Percentiles rank a stretch among this genome's conserved stretches.
Conservation (phyloP, 2,888 invertebrate species). For the Sphinx pinastri region DNA sequence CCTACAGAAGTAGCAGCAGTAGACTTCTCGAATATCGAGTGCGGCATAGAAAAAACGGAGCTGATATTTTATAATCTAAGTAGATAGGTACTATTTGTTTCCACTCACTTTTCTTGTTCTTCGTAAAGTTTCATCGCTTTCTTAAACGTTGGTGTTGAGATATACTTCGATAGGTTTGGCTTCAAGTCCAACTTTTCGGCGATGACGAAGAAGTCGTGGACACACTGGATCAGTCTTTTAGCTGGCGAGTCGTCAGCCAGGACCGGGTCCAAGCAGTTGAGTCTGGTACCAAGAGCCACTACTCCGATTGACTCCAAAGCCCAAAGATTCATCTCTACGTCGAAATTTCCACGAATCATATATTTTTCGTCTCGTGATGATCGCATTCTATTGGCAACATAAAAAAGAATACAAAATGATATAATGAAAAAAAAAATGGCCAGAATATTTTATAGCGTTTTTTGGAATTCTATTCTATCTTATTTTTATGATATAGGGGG, state of each 20-base stretch:
- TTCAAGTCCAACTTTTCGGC: slow-evolving; percentile 59
- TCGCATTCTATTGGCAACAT: slow-evolving; percentile 72
- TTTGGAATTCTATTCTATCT: not conserved
- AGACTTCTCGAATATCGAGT: too few species aligned
- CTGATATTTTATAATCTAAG: too few species aligned
- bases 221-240: slow-evolving; percentile 57
- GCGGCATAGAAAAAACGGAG: too few species aligned
- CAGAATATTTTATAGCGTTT: not conserved
- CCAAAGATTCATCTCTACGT: slow-evolving; percentile 85
- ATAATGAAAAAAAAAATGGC: not conserved
- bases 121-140: slow-evolving; percentile 63
- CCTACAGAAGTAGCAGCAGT: too few species aligned
- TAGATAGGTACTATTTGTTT: not conserved
- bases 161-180: slow-evolving; percentile 59
- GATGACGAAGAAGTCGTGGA: slow-evolving; percentile 56
- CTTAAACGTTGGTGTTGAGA: slow-evolving; percentile 57
- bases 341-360: slow-evolving; percentile 82
- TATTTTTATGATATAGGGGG: too few species aligned
- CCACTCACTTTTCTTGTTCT: slow-evolving; percentile 60
- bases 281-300: slow-evolving; percentile 66
- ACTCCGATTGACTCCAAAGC: slow-evolving; percentile 83
- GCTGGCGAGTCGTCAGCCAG: slow-evolving; percentile 63
- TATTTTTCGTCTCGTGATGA: slow-evolving; percentile 75
- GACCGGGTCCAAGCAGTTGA: slow-evolving; percentile 64
- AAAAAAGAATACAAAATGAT: not conserved